phyloP scores from a whole-genome alignment of 1,140 invertebrate species.

The Drosophila varians region DNA sequence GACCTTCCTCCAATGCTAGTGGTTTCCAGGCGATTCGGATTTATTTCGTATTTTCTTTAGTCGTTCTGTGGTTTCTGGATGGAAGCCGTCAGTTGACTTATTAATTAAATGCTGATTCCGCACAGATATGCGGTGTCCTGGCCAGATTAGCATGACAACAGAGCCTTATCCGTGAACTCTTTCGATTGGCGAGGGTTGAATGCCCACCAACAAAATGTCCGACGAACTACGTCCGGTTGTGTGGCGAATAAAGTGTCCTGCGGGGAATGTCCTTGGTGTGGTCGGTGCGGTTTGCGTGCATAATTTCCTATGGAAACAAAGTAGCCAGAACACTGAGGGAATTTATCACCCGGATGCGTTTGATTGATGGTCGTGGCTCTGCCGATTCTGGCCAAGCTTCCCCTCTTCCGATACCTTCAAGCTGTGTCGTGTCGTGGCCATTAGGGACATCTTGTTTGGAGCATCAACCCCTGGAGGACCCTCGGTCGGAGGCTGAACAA shows the following conservation, averaged over 20 bases:
- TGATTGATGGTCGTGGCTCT: conserved; percentile 28
- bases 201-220: conserved; percentile 38
- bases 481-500: neutral
- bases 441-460: conserved; percentile 34
- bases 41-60: too few species aligned
- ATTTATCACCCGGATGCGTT: conserved; percentile 50
- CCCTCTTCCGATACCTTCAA: neutral
- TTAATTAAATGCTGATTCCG: conserved; percentile 36
- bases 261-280: neutral
- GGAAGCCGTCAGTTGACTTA: neutral
- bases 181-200: conserved; percentile 17
- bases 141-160: conserved; percentile 34
- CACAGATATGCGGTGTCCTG: conserved; percentile 9
- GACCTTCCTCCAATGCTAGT: too few species aligned
- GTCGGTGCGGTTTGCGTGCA: conserved; percentile 29
- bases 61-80: neutral
- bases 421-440: conserved; percentile 22
- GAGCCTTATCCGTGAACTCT: neutral
- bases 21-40: neutral
- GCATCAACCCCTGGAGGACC: conserved; percentile 8
- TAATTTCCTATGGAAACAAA: conserved; percentile 34
- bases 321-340: conserved; percentile 8
- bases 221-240: conserved; percentile 30
- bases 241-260: conserved; percentile 29
- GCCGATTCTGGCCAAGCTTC: neutral